Evolutionary conservation across 2,888 invertebrate genomes (phyloP), one percentile per base, ranked within the genome.

Genomic region (Athripsodes cinereus): DNA sequence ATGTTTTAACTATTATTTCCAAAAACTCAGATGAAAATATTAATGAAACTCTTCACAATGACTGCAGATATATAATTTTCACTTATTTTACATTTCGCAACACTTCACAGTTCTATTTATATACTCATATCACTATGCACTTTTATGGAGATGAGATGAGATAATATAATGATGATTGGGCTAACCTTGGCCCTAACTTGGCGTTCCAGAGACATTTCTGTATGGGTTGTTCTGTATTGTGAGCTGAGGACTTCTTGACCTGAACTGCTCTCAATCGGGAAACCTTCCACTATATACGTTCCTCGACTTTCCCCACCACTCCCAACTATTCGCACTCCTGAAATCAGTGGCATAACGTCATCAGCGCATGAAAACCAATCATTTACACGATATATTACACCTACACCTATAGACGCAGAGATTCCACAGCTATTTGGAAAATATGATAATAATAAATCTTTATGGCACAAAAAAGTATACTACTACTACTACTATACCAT

Each of bases 191-290:
- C 86, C 74, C 88, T 88, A 79, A 92, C 90, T 85, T 89, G 89
- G 79, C 92, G 88, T 86, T 92, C 91, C 77, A 92, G 84, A 86
- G 92, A 91, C 92, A 92, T 92, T 72, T 78, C 79, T 73, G 70
- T 71, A 64, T 57, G 16, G 69, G 70, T 69, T 66, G 62, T 65
- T 62, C 67, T 55, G 67, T 66, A 65, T 66, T 67, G 68, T 55
- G 60, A 70, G 69, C 72, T 65, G 66, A 68, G 68, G 59, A 48
- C 18, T 48, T 53, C 46, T 56, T 71, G 76, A 76, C 77, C 77
- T 78, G 76, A 79, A 76, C 72, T 76, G 71, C 72, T 75, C 74
- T 70, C 72, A 72, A 69, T 69, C 66, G 70, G 70, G 67, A 22
- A 26, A 51, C 66, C 69, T 69, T 67, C 68, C 75, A 76, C 77